Conservation (phyloP, 2,797 vertebrate species). For the Premnoplex brunnescens region DNA sequence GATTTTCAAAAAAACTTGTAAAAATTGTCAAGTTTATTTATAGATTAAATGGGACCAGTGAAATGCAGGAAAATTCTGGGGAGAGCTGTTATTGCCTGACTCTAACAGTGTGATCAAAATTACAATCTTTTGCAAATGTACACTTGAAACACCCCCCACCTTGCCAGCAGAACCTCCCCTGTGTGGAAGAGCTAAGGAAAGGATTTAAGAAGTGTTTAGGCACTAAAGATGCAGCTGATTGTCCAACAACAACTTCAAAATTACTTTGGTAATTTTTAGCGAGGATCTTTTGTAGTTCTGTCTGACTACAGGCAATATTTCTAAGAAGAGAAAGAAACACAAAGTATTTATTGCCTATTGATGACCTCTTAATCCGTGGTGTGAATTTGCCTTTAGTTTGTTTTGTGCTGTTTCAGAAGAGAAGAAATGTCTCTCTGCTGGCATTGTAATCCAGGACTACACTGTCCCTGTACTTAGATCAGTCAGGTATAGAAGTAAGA, state of each 20-base stretch:
- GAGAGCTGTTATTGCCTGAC: background rate
- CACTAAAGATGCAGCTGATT: background rate
- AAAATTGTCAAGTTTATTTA: background rate
- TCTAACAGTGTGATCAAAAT: background rate
- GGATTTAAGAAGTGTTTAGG: background rate
- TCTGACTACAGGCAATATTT: background rate
- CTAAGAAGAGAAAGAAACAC: background rate
- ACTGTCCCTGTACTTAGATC: background rate
- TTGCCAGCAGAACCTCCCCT: background rate
- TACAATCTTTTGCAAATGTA: background rate
- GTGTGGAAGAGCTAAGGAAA: background rate
- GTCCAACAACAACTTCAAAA: background rate
- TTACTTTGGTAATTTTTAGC: background rate
- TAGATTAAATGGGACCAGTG: background rate
- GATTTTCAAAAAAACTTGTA: background rate
- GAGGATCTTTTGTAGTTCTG: background rate
- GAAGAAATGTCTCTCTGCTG: background rate
- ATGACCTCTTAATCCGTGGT: background rate
- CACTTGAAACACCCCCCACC: background rate
- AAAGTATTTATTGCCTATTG: background rate
- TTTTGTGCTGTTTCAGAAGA: background rate
- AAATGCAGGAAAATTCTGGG: background rate
- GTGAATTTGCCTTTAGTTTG: background rate
- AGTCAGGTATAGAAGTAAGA: conserved; percentile 37
- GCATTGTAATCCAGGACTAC: background rate